Evolutionary conservation across 2,888 invertebrate genomes (phyloP).

Genomic region (Lithophane leautieri): DNA sequence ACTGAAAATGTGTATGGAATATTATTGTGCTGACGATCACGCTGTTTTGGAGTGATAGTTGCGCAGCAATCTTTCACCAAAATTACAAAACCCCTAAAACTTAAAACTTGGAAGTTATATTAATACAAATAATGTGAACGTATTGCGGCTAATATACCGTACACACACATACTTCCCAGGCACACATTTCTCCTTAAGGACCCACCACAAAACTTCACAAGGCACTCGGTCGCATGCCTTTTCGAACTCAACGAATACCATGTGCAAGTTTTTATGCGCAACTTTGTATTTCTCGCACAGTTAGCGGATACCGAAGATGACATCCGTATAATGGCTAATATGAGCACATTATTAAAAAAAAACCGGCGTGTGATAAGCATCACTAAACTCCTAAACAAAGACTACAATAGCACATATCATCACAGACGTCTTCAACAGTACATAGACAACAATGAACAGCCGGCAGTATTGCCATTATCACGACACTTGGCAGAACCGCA

Average conservation of each 20-base stretch:
- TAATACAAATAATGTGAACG: not conserved
- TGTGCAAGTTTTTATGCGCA: not conserved
- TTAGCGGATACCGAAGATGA: not conserved
- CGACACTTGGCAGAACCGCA: constrained; percentile 9
- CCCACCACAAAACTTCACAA: too few relatives aligned
- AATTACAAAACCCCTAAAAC: not conserved
- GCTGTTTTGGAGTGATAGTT: not conserved
- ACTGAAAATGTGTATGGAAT: not conserved
- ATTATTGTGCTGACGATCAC: not conserved
- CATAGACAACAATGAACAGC: constrained; percentile 30
- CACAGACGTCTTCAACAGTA: not conserved
- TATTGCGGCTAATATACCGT: not conserved
- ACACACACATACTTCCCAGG: not conserved
- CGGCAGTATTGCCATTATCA: constrained; percentile 9
- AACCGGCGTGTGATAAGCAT: not conserved
- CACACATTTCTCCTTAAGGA: not conserved
- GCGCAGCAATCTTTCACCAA: not conserved
- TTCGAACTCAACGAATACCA: not conserved
- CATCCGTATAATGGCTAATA: too few relatives aligned
- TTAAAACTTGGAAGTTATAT: not conserved
- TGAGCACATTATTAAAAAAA: not conserved
- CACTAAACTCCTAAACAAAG: not conserved
- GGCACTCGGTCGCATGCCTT: not conserved
- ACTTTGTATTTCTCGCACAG: not conserved
- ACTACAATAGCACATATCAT: not conserved